Base-by-base conservation (phyloP, 2,888 invertebrate species). In the Iphiclides podalirius region DNA sequence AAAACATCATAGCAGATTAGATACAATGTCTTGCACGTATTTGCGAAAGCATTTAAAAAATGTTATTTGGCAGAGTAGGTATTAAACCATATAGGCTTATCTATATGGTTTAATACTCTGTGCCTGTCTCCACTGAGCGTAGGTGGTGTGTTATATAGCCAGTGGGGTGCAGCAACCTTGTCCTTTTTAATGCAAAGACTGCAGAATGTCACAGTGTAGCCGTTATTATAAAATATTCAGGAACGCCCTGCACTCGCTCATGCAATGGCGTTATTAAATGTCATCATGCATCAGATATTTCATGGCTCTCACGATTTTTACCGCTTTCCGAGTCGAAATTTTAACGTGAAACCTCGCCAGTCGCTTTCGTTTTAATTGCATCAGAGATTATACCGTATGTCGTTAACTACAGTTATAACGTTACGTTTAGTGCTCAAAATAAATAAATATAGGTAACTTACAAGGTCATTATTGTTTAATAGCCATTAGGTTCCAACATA, bases 181-280 rank as follows among this genome's bases (percentile, higher is more conserved):
- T 61, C 55, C 53, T 59, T 61, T 58, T 51, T 52, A 59, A 53
- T 53, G 61, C 66, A 63, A 67, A 65, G 65, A 49, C 58, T 33
- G 20, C 12, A 20, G 47, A 48, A 51, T 52, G 55, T 52, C 41
- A 46, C 31, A 20, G 39, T 50, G 38, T 28, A 47, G 4, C 3
- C 6, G 20, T 20, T 43, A 45, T 45, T 39, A 31, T 54, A 41
- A 35, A 46, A 46, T 48, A 49, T 41, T 49, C 44, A 38, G 43
- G 39, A 43, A 17, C n/a, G 17, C 38, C 13, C 35, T 41, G n/a
- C n/a, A n/a, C n/a, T n/a, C n/a, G 37, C 44, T 49, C 49, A 49
- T 49, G 44, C 44, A 47, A 47, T 38, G 39, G 16, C 42, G 46
- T 47, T 47, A 53, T 53, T 53, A 48, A 41, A 41, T 23, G 41